Conservation (phyloP, 2,797 vertebrate genomes). For the Lithobates sylvaticus region DNA sequence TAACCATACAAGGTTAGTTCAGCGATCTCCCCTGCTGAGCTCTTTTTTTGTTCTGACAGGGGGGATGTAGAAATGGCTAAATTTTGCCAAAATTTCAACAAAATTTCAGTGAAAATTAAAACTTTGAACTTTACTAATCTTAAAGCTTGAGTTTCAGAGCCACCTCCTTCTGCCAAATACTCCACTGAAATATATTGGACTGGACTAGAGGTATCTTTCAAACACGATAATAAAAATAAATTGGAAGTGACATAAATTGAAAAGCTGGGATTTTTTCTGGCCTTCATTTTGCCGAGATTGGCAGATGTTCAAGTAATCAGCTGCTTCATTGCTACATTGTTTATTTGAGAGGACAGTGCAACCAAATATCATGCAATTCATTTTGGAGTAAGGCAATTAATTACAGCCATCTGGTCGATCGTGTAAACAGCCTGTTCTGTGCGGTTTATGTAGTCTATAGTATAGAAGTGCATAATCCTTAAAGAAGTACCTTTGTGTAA, state of each 20-base stretch:
- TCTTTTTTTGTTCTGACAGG: too few relatives aligned
- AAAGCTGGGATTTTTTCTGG: background rate
- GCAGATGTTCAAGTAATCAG: slow-evolving; percentile 10
- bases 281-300: background rate
- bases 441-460: too few relatives aligned
- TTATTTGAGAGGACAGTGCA: slow-evolving; percentile 21
- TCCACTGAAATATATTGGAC: background rate
- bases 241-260: background rate
- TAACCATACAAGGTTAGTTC: too few relatives aligned
- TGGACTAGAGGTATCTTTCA: background rate
- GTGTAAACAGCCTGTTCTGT: background rate
- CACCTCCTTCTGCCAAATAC: background rate
- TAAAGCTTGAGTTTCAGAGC: too few relatives aligned
- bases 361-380: slow-evolving; percentile 20
- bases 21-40: too few relatives aligned
- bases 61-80: too few relatives aligned
- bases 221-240: background rate
- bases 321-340: slow-evolving; percentile 3
- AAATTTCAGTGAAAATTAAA: too few relatives aligned
- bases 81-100: too few relatives aligned
- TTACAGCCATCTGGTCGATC: slow-evolving; percentile 14
- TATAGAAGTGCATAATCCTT: too few relatives aligned
- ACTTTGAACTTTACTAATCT: too few relatives aligned
- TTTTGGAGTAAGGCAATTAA: background rate
- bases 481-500: too few relatives aligned